Percentiles rank a stretch among this genome's conserved stretches.
Evolutionary conservation across 2,113 vertebrate genomes (phyloP).

Genomic region (Psammodynastes pulverulentus): DNA sequence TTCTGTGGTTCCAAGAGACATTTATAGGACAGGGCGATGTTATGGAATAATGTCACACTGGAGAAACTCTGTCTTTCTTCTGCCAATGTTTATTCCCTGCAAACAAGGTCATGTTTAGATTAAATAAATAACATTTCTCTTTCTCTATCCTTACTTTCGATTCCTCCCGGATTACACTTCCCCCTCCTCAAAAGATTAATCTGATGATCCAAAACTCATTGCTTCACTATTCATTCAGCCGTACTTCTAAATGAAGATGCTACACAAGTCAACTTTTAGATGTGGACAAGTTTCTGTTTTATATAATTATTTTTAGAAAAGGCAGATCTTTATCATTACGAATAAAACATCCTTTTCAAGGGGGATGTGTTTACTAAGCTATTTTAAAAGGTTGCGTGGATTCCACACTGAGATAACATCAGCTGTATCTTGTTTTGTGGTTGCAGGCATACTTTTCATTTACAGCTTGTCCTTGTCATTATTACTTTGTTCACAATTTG

Average conservation of each 20-base stretch:
- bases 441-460: slow-evolving; percentile 10
- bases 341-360: slow-evolving; percentile 19
- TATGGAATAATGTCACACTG: slow-evolving; percentile 60
- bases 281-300: background rate
- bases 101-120: slow-evolving; percentile 16
- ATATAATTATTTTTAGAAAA: background rate
- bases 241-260: slow-evolving; percentile 49
- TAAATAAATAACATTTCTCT: slow-evolving; percentile 18
- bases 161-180: background rate
- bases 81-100: background rate
- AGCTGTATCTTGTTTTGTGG: slow-evolving; percentile 21
- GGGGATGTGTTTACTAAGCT: slow-evolving; percentile 30
- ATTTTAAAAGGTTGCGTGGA: background rate
- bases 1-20: slow-evolving; percentile 74
- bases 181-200: background rate
- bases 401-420: slow-evolving; percentile 11
- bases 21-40: slow-evolving; percentile 69
- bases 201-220: background rate
- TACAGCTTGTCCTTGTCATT: background rate
- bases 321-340: background rate
- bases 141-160: background rate
- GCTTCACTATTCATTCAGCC: slow-evolving; percentile 38
- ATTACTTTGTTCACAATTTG: background rate
- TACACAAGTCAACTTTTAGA: background rate
- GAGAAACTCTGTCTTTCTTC: slow-evolving; percentile 53